phyloP scores from a whole-genome alignment of 2,888 invertebrate genomes.

The Scotopteryx bipunctaria region DNA sequence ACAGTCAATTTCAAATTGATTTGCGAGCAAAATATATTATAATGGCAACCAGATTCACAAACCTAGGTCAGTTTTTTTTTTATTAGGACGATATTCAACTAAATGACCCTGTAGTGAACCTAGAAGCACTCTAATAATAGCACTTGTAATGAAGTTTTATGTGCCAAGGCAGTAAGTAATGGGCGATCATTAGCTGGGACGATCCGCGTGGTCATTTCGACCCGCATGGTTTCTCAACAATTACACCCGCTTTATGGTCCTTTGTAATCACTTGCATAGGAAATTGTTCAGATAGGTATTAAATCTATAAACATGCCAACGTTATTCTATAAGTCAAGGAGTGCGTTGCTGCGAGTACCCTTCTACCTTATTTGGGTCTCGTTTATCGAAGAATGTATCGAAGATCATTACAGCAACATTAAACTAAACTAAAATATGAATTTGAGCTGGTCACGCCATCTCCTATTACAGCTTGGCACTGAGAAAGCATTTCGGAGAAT shows the following conservation, averaged over 20 bases:
- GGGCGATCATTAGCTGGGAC: constrained; percentile 10
- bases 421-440: background rate
- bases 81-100: too few species aligned
- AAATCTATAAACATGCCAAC: background rate
- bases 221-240: constrained; percentile 21
- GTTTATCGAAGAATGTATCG: background rate
- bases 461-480: constrained; percentile 12
- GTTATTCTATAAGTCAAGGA: background rate
- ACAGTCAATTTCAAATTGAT: too few species aligned
- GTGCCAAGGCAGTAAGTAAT: background rate
- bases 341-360: background rate
- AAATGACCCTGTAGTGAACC: too few species aligned
- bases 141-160: background rate
- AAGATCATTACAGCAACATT: too few species aligned
- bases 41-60: too few species aligned
- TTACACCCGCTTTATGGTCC: constrained; percentile 15
- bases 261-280: constrained; percentile 6
- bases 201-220: constrained; percentile 5
- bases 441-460: constrained; percentile 20
- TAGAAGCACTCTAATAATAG: background rate
- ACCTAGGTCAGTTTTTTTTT: too few species aligned
- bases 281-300: constrained; percentile 9
- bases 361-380: background rate
- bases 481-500: constrained; percentile 37
- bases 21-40: too few species aligned